Evolutionary conservation across 2,797 vertebrate genomes (phyloP), one percentile per base, ranked within the genome.

Genomic region (Alauda arvensis): DNA sequence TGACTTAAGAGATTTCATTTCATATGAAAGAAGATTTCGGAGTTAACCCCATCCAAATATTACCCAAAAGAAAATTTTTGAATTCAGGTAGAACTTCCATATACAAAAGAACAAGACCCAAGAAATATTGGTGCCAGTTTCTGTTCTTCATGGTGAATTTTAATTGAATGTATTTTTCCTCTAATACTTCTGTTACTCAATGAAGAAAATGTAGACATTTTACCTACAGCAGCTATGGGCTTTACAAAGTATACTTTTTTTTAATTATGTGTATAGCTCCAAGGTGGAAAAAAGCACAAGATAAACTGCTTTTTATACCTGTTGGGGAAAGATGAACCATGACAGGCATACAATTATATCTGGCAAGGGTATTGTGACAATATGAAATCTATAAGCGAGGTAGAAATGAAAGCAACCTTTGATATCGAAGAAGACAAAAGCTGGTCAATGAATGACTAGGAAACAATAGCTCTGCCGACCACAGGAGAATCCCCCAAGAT

Each of bases 201-300:
- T 26, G 31, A 79, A 65, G 18, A 26, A 83, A 45, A 8, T 21
- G 3, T 29, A 71, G 53, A 48, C 2, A 20, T 40, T 39, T 55
- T 49, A 33, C 26, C 26, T 74, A 70, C n/a, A 19, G 70, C 10
- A 67, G 4, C 8, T 49, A 49, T 6, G 15, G 21, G 10, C 9
- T 74, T 79, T 51, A 39, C 7, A 42, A 84, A 67, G 4, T n/a
- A 13, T 18, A 13, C 10, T 10, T 8, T 72, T 37, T 37, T 42
- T 52, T 11, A 52, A 65, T 55, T 23, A 28, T 3, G 2, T 0
- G 0, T 21, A 39, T 7, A 61, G 5, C 6, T 70, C 24, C 17
- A 55, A 42, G 5, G 7, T 48, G 10, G 33, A 76, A 21, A 85
- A 59, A 37, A 37, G 7, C 8, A 69, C 9, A 77, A 66, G 80